Conservation (phyloP, 2,797 vertebrate genomes). For the Sebastiscus albofasciatus region DNA sequence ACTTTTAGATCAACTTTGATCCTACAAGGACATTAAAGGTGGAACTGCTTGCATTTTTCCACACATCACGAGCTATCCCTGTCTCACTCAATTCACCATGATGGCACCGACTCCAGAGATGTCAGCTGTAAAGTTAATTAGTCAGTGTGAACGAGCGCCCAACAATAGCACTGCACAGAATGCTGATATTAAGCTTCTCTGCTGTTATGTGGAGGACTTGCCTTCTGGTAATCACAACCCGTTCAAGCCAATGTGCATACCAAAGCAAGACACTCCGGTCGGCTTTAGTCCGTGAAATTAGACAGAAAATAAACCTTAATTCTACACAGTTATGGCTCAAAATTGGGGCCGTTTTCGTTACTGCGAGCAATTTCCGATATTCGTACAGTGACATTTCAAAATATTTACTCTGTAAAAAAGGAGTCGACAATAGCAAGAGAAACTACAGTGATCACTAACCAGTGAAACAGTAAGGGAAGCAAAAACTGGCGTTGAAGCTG, state of each 20-base stretch:
- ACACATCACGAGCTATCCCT: conserved; percentile 2
- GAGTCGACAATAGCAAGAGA: background rate
- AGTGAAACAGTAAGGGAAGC: background rate
- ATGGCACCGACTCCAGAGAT: conserved; percentile 1
- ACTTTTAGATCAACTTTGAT: conserved; percentile 9
- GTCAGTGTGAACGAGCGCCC: conserved; percentile 26
- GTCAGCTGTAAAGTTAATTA: conserved; percentile 41
- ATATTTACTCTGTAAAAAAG: background rate
- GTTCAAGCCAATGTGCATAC: conserved; percentile 10
- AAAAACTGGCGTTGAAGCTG: background rate
- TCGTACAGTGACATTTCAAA: background rate
- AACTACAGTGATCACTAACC: background rate
- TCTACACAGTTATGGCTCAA: background rate
- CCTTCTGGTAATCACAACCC: conserved; percentile 25
- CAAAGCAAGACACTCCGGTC: background rate
- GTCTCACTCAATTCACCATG: conserved; percentile 16
- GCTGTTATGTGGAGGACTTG: conserved; percentile 4
- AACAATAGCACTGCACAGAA: conserved; percentile 29
- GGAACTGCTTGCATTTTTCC: background rate
- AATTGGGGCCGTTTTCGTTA: background rate
- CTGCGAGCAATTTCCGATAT: background rate
- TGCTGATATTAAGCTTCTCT: conserved; percentile 11
- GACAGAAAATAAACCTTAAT: conserved; percentile 9
- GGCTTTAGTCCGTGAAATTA: conserved; percentile 3
- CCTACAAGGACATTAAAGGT: conserved; percentile 15